Evolutionary conservation across 2,888 invertebrate species (phyloP).

Genomic region (Callyntrura guangdongensis): DNA sequence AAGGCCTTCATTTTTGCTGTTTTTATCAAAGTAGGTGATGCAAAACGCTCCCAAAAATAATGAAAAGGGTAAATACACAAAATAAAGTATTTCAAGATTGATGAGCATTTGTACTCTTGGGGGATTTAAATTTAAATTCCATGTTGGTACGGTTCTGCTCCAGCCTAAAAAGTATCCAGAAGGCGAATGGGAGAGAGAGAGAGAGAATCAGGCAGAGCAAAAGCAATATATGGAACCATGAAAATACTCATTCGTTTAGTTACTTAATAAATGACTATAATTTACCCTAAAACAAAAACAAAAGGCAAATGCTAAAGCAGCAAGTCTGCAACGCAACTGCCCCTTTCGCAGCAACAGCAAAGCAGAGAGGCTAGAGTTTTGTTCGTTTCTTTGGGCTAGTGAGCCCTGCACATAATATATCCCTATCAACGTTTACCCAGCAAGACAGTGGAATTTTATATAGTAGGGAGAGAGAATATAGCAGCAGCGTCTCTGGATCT

Average conservation of each 20-base stretch:
- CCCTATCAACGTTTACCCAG: not conserved
- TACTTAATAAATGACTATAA: conserved; percentile 77
- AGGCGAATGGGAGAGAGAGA: conserved; percentile 5
- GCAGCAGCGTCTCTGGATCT: not conserved
- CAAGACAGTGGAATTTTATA: not conserved
- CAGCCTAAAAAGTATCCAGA: conserved; percentile 33
- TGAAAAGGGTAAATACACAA: conserved; percentile 36
- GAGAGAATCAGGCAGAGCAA: conserved; percentile 28
- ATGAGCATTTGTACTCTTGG: conserved; percentile 68
- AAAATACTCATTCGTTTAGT: conserved; percentile 72
- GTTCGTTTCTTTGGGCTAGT: not conserved
- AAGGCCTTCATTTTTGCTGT: too few relatives aligned
- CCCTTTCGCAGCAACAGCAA: not conserved
- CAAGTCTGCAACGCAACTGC: conserved; percentile 10
- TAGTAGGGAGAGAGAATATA: conserved; percentile 16
- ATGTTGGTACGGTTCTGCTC: conserved; percentile 58
- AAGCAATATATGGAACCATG: conserved; percentile 71
- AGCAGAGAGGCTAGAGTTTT: not conserved
- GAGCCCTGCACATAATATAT: conserved; percentile 6
- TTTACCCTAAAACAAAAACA: conserved; percentile 64
- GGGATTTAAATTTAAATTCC: conserved; percentile 77
- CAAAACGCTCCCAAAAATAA: conserved; percentile 7
- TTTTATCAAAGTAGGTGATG: not conserved
- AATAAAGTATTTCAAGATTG: conserved; percentile 69
- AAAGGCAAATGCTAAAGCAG: conserved; percentile 43